These are phyloP conservation scores for Sylvilagus floridanus DNA, from an alignment of 2,797 vertebrate genomes.

Conservation along the genomic window DNA sequence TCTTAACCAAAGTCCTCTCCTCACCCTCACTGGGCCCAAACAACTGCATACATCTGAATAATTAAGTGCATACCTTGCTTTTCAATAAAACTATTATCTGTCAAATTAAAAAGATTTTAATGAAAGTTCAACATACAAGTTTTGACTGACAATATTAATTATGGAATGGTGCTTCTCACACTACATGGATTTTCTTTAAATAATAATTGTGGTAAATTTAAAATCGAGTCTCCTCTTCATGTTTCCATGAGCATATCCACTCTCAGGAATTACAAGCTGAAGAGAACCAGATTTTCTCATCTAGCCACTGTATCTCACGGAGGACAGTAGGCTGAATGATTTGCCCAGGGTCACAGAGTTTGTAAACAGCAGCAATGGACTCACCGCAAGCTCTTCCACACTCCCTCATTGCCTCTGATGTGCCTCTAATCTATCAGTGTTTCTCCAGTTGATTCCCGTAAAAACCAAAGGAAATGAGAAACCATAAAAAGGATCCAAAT, in stretches of 20 bases:
- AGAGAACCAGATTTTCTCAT: conserved; percentile 33
- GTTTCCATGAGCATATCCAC: conserved; percentile 44
- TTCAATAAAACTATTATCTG: neutral
- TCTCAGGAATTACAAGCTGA: neutral
- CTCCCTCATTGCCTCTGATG: neutral
- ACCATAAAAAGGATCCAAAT: neutral
- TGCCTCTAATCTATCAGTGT: conserved; percentile 5
- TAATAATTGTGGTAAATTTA: conserved; percentile 26
- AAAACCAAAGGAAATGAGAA: conserved; percentile 46
- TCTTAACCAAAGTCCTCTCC: neutral
- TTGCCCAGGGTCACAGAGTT: neutral
- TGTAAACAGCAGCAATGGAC: neutral
- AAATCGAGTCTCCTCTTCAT: conserved; percentile 32
- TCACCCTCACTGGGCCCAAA: neutral
- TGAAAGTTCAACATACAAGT: conserved; percentile 23
- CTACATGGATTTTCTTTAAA: conserved; percentile 21
- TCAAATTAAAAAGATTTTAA: neutral
- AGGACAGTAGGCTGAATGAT: neutral
- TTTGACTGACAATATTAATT: conserved; percentile 17
- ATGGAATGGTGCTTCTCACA: neutral
- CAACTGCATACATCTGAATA: neutral
- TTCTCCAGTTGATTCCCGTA: neutral
- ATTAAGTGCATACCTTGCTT: neutral
- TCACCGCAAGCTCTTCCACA: neutral
- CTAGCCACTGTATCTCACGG: neutral